phyloP scores from a whole-genome alignment of 2,888 invertebrate genomes.

The Corythucha ciliata region DNA sequence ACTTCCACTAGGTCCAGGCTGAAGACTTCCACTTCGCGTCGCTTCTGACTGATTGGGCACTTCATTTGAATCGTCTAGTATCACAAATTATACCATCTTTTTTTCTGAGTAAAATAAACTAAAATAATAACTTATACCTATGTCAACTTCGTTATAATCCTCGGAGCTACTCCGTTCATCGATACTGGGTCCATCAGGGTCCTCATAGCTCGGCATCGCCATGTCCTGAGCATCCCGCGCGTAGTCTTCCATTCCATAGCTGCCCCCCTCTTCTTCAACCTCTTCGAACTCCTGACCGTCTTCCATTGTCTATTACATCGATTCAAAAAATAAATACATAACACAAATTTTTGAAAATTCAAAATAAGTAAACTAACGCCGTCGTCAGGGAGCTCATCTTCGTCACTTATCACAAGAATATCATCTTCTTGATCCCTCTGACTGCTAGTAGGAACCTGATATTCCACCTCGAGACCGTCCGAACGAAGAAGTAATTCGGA shows the following conservation, averaged over 20 bases:
- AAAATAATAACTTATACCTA: conserved; percentile 27
- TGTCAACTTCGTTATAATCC: conserved; percentile 54
- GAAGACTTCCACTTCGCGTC: conserved; percentile 37
- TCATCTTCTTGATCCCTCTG: conserved; percentile 78
- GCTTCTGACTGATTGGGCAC: conserved; percentile 50
- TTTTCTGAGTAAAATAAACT: neutral
- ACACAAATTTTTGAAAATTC: neutral
- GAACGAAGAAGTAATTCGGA: conserved; percentile 39
- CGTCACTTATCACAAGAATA: conserved; percentile 65
- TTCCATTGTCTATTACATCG: conserved; percentile 25
- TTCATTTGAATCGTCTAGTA: conserved; percentile 52
- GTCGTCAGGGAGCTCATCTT: conserved; percentile 47
- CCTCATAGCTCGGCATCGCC: conserved; percentile 46
- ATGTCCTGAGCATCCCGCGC: conserved; percentile 41
- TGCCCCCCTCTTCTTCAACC: conserved; percentile 49
- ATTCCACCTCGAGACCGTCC: conserved; percentile 54
- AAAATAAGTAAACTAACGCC: conserved; percentile 42
- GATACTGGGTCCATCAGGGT: conserved; percentile 45
- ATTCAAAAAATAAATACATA: neutral
- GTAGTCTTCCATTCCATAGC: conserved; percentile 48
- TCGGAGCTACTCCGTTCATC: conserved; percentile 43
- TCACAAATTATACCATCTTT: conserved; percentile 2
- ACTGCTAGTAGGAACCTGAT: conserved; percentile 77
- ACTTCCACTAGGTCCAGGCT: conserved; percentile 23
- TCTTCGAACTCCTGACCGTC: conserved; percentile 39